A percentile compares a stretch with the other conserved stretches of the same genome.
phyloP scores from a whole-genome alignment of 2,113 vertebrate species.

The Felis catus region F.catus_Fca126_mat1.0 CM031415.1:11408001-11408500 shows the following conservation, averaged over 20 bases:
- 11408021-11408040: neutral
- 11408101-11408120: too few relatives aligned
- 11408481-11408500: neutral
- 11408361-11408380: too few relatives aligned
- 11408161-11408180: neutral
- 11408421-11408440: neutral
- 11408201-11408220: neutral
- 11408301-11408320: neutral
- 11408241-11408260: neutral
- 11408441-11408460: neutral
- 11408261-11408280: neutral
- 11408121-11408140: neutral
- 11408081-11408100: neutral
- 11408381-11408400: neutral
- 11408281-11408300: too few relatives aligned
- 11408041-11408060: neutral
- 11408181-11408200: neutral
- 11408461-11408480: neutral
- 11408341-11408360: neutral
- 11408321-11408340: neutral
- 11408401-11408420: neutral
- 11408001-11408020: neutral
- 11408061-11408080: neutral
- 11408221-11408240: too few relatives aligned
- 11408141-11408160: neutral